These are phyloP conservation scores for Nephrotoma guestfalica DNA, from an alignment of 2,888 invertebrate genomes.

Conservation along the genomic window DNA sequence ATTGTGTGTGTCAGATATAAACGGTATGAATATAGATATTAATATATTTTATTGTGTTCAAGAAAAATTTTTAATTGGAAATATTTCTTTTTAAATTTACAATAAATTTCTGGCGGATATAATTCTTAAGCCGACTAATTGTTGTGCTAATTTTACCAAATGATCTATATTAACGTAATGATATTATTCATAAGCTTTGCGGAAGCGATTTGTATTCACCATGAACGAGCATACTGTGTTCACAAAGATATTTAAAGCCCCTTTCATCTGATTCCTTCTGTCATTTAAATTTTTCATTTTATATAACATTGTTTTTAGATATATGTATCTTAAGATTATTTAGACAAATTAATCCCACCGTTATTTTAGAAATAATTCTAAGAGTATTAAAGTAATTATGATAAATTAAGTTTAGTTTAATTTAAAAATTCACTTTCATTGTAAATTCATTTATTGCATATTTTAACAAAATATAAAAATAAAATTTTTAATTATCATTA, in stretches of 20 bases:
- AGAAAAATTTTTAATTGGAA: not conserved
- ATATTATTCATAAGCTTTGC: no score
- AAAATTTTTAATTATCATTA: not conserved
- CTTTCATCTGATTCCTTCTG: no score
- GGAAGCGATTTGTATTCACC: no score
- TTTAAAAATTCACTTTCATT: not conserved
- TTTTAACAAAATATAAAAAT: not conserved
- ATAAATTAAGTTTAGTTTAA: not conserved
- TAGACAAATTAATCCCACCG: not conserved
- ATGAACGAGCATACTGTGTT: no score
- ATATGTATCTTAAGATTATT: not conserved
- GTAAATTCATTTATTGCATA: not conserved
- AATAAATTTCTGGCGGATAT: not conserved
- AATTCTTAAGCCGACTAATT: no score
- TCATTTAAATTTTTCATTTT: no score
- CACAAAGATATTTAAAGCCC: no score
- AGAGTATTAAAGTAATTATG: not conserved
- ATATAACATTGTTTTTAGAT: not conserved
- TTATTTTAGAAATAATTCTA: not conserved
- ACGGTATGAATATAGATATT: conserved; percentile 21
- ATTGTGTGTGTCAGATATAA: conserved; percentile 51
- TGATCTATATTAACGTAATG: no score
- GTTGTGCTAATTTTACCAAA: no score
- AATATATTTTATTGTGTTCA: not conserved
- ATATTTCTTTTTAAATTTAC: not conserved